These are phyloP conservation scores for Hyposoter didymator DNA, from an alignment of 2,888 invertebrate genomes.

Conservation along the genomic window DNA sequence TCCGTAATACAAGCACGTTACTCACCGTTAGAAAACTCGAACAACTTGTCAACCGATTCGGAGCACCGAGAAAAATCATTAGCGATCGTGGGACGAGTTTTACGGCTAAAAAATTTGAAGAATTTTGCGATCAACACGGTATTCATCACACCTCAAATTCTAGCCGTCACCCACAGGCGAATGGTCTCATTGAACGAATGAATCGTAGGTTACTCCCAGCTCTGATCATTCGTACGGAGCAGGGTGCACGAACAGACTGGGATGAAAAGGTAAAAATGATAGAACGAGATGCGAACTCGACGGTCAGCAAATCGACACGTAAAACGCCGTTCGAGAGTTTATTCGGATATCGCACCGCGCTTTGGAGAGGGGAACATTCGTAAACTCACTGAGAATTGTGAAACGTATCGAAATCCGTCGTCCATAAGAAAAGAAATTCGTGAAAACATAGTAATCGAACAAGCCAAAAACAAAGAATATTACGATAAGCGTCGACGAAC, in stretches of 20 bases:
- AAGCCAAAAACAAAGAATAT: conserved; percentile 22
- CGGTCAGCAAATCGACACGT: conserved; percentile 65
- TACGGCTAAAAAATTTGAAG: conserved; percentile 53
- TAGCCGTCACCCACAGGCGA: conserved; percentile 66
- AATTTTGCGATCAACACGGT: conserved; percentile 57
- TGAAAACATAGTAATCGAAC: conserved; percentile 6
- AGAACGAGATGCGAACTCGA: conserved; percentile 66
- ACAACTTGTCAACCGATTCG: conserved; percentile 65
- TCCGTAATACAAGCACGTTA: conserved; percentile 29
- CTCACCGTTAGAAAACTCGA: conserved; percentile 56
- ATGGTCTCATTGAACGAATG: conserved; percentile 65
- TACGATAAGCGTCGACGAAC: conserved; percentile 46
- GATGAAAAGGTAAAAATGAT: conserved; percentile 45
- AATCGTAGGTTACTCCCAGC: conserved; percentile 61
- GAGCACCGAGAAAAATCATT: conserved; percentile 68
- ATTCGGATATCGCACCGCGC: conserved; percentile 61
- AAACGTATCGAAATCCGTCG: conserved; percentile 26
- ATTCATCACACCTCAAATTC: conserved; percentile 66
- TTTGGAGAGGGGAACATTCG: conserved; percentile 43
- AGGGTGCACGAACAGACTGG: conserved; percentile 38
- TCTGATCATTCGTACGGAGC: conserved; percentile 40
- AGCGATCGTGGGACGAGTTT: conserved; percentile 70
- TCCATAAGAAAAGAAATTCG: conserved; percentile 34
- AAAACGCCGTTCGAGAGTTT: conserved; percentile 67
- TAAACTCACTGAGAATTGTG: conserved; percentile 26